These are phyloP conservation scores for Proterorhinus semilunaris DNA, from an alignment of 2,113 vertebrate genomes.

Conservation along the genomic window DNA sequence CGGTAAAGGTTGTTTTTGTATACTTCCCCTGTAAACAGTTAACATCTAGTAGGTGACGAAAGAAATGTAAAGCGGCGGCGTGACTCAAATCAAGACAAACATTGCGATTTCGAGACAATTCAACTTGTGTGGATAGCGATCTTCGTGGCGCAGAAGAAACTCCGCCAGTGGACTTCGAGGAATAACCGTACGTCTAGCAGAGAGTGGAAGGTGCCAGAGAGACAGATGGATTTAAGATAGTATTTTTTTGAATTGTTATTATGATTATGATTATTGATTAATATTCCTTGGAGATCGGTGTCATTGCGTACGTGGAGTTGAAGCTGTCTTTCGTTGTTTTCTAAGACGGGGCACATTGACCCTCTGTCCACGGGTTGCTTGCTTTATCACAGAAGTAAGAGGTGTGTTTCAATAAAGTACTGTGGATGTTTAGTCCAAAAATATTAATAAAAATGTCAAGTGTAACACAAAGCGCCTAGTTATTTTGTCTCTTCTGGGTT, in stretches of 20 bases:
- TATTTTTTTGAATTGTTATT: conserved; percentile 70
- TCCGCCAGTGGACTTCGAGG: conserved; percentile 49
- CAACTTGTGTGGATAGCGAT: neutral
- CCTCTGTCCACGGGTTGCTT: conserved; percentile 46
- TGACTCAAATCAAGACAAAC: neutral
- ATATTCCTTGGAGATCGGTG: conserved; percentile 62
- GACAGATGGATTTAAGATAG: conserved; percentile 58
- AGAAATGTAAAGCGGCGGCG: too few species aligned
- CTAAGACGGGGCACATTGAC: conserved; percentile 56
- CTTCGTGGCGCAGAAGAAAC: conserved; percentile 11
- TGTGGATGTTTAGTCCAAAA: conserved; percentile 47
- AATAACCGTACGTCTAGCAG: conserved; percentile 73
- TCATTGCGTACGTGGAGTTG: conserved; percentile 66
- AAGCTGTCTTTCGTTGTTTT: conserved; percentile 61
- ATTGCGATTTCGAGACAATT: neutral
- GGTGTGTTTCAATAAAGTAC: conserved; percentile 35
- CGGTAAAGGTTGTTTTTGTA: too few species aligned
- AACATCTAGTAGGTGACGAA: too few species aligned
- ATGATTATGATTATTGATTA: conserved; percentile 16
- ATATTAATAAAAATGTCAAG: conserved; percentile 47
- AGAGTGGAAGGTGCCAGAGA: conserved; percentile 37
- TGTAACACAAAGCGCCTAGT: conserved; percentile 46
- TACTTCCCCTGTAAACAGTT: too few species aligned
- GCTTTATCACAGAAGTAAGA: conserved; percentile 49
- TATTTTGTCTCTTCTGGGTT: conserved; percentile 51